A percentile compares a stretch with the other conserved stretches of the same genome.
These are phyloP conservation scores for Procambarus clarkii DNA, from an alignment of 1,140 invertebrate genomes.

Conservation along the genomic window DNA sequence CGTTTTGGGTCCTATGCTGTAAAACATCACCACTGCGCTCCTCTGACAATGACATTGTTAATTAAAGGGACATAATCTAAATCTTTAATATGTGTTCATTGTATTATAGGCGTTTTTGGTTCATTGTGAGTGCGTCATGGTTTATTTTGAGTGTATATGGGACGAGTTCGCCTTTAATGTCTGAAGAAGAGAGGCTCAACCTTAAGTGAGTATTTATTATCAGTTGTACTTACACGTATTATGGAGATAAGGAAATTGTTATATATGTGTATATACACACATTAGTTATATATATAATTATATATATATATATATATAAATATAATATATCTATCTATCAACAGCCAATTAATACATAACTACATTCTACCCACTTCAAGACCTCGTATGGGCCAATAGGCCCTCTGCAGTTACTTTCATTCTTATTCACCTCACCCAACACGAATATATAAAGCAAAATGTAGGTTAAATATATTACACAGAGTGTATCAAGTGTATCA, in stretches of 20 bases:
- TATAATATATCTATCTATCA: too few relatives aligned
- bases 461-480: too few relatives aligned
- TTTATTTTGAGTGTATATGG: conserved; percentile 21
- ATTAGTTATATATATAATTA: neutral
- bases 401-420: too few relatives aligned
- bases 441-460: too few relatives aligned
- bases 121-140: conserved; percentile 44
- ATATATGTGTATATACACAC: neutral
- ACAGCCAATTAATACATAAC: too few relatives aligned
- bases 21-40: conserved; percentile 24
- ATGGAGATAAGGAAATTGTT: neutral
- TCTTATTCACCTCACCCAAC: too few relatives aligned
- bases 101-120: conserved; percentile 33
- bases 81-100: conserved; percentile 50
- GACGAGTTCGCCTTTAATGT: conserved; percentile 29
- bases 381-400: too few relatives aligned
- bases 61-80: conserved; percentile 39
- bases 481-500: too few relatives aligned
- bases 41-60: conserved; percentile 49
- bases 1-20: conserved; percentile 34
- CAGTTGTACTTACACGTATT: neutral
- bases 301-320: neutral
- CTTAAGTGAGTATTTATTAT: conserved; percentile 27
- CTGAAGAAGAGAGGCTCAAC: conserved; percentile 47
- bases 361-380: too few relatives aligned